A percentile compares a stretch with the other conserved stretches of the same genome.
phyloP scores from a whole-genome alignment of 2,797 vertebrate species.

The Calcarius lapponicus region DNA sequence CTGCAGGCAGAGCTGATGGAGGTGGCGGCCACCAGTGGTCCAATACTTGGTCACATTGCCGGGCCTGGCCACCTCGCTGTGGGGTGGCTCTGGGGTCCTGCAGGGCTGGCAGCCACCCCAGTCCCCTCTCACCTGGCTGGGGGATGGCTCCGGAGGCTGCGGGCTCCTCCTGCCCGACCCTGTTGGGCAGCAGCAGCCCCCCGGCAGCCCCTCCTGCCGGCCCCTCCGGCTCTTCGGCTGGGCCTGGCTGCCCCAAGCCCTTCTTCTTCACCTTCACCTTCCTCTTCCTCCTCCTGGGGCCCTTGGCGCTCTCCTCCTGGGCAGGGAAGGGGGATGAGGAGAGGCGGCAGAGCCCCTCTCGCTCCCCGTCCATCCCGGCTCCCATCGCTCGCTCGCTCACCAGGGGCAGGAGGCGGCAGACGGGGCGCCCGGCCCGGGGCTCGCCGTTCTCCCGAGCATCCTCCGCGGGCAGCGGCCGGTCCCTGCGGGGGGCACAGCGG shows the following conservation, averaged over 20 bases:
- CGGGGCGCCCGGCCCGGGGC: background rate
- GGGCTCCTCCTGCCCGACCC: background rate
- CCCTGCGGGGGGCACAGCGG: background rate
- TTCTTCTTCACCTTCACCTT: constrained; percentile 46
- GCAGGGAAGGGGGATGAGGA: background rate
- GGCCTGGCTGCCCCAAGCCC: background rate
- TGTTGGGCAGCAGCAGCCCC: constrained; percentile 24
- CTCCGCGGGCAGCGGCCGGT: background rate
- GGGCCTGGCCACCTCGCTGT: rapidly evolving
- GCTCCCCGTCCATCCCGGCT: no score
- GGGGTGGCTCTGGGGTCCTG: background rate
- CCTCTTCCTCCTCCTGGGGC: background rate
- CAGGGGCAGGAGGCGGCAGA: background rate
- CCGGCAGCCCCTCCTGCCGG: background rate
- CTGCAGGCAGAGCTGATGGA: background rate
- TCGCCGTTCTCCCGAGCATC: background rate
- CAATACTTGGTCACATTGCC: rapidly evolving
- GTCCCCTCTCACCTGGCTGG: constrained; percentile 2
- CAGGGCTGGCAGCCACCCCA: background rate
- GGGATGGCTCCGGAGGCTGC: rapidly evolving
- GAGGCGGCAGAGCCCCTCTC: rapidly evolving
- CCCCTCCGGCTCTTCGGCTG: background rate
- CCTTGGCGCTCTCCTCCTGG: background rate
- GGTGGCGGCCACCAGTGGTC: rapidly evolving
- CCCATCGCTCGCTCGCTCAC: background rate